These are phyloP conservation scores for Anticlea derivata DNA, from an alignment of 2,888 invertebrate genomes.

Conservation along the genomic window DNA sequence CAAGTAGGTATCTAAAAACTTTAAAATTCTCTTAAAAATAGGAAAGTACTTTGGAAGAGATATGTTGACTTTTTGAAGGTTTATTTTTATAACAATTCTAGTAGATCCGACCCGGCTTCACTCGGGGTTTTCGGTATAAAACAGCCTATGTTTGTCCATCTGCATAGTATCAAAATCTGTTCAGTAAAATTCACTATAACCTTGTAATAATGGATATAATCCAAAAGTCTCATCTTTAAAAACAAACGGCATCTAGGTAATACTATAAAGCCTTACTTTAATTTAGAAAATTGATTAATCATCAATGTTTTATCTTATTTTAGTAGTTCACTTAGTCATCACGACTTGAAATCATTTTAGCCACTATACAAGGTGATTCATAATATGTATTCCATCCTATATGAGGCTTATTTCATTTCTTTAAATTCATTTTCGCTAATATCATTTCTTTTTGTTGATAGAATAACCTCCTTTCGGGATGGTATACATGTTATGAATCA, in stretches of 20 bases:
- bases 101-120: conserved; percentile 20
- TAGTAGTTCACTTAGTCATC: not conserved
- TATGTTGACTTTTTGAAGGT: conserved; percentile 23
- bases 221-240: not conserved
- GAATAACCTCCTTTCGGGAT: no score
- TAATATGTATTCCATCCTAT: no score
- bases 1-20: not conserved
- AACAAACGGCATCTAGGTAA: conserved; percentile 9
- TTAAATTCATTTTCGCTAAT: no score
- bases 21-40: conserved; percentile 20
- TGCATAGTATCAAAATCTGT: conserved; percentile 11
- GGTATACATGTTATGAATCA: no score
- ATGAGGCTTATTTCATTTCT: no score
- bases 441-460: no score
- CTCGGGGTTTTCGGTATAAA: conserved; percentile 25
- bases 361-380: no score
- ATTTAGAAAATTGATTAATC: conserved; percentile 18
- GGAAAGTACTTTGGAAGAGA: conserved; percentile 21
- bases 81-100: conserved; percentile 12
- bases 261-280: conserved; percentile 23
- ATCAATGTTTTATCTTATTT: not conserved
- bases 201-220: not conserved
- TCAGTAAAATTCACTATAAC: conserved; percentile 6
- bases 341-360: not conserved
- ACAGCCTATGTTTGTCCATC: conserved; percentile 18